Evolutionary conservation across 2,888 invertebrate species (phyloP).

Genomic region (Malachius bipustulatus): DNA sequence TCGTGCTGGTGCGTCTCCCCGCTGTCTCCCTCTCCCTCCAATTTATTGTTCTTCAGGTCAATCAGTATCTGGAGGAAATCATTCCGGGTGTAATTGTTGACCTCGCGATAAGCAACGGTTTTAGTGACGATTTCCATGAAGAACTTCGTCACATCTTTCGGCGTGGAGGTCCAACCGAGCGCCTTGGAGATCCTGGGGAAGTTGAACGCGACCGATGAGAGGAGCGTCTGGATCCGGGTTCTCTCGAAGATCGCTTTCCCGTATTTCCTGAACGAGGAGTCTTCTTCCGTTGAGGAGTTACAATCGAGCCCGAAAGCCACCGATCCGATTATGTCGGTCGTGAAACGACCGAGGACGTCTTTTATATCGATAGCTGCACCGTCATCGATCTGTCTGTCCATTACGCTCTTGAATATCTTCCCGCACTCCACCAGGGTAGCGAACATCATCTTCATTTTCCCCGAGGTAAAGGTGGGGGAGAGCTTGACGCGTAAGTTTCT

Average conservation of each 20-base stretch:
- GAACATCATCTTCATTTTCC: slow-evolving; percentile 16
- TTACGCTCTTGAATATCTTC: slow-evolving; percentile 8
- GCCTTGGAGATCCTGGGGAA: not conserved
- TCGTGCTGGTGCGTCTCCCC: slow-evolving; percentile 3
- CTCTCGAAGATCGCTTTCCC: slow-evolving; percentile 1
- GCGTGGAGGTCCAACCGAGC: slow-evolving; percentile 11
- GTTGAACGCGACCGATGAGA: not conserved
- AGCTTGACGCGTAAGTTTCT: slow-evolving; percentile 14
- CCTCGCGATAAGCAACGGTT: slow-evolving; percentile 18
- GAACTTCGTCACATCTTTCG: not conserved
- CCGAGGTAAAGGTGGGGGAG: slow-evolving; percentile 15
- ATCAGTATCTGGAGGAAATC: slow-evolving; percentile 35
- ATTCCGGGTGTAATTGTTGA: slow-evolving; percentile 21
- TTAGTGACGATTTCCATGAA: not conserved
- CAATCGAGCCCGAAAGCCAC: not conserved
- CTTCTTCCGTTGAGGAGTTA: not conserved
- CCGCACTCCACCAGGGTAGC: slow-evolving; percentile 13
- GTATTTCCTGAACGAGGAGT: not conserved
- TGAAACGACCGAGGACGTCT: slow-evolving; percentile 12
- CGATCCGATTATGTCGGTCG: slow-evolving; percentile 14
- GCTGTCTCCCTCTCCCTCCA: not conserved
- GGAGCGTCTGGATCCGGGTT: not conserved
- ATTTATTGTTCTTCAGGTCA: slow-evolving; percentile 20
- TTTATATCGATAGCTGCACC: slow-evolving; percentile 12
- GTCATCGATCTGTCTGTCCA: slow-evolving; percentile 10